Percentiles rank a stretch among this genome's conserved stretches.
These are phyloP conservation scores for Chalcis sispes DNA, from an alignment of 2,888 invertebrate genomes.

Conservation along the genomic window DNA sequence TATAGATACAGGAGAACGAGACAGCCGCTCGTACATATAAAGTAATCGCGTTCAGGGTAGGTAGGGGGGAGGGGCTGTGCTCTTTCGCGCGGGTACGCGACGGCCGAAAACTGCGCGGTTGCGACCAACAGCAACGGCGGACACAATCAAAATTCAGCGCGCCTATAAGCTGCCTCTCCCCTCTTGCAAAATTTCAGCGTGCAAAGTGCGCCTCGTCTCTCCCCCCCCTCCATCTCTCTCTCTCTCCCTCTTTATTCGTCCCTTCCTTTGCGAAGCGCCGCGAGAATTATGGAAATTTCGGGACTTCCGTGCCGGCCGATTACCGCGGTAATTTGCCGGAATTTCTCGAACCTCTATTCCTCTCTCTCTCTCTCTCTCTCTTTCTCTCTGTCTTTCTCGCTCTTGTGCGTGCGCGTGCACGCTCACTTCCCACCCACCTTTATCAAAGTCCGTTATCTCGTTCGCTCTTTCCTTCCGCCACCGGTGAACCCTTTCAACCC, in stretches of 20 bases:
- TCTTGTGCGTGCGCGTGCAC: background rate
- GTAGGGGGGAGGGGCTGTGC: too few relatives aligned
- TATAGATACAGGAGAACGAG: background rate
- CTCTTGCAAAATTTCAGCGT: constrained; percentile 35
- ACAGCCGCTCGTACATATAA: background rate
- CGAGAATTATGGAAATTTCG: constrained; percentile 59
- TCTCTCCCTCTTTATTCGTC: background rate
- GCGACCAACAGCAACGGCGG: background rate
- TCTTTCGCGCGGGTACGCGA: background rate
- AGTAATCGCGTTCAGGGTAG: constrained; percentile 27
- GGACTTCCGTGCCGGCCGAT: constrained; percentile 43
- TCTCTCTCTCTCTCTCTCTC: background rate
- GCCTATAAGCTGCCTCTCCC: constrained; percentile 36
- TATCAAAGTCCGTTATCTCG: constrained; percentile 43
- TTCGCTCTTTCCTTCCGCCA: constrained; percentile 38
- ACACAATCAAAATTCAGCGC: constrained; percentile 55
- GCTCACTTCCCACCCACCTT: background rate
- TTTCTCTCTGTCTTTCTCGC: background rate
- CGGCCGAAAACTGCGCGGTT: background rate
- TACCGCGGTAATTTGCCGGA: constrained; percentile 54
- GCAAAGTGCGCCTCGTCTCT: constrained; percentile 18
- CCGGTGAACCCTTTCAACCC: constrained; percentile 35
- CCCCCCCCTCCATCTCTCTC: background rate
- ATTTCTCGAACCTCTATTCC: constrained; percentile 26
- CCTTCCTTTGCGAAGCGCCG: constrained; percentile 27